Conservation (phyloP, 2,888 invertebrate genomes). For the Platynereis dumerilii region DNA sequence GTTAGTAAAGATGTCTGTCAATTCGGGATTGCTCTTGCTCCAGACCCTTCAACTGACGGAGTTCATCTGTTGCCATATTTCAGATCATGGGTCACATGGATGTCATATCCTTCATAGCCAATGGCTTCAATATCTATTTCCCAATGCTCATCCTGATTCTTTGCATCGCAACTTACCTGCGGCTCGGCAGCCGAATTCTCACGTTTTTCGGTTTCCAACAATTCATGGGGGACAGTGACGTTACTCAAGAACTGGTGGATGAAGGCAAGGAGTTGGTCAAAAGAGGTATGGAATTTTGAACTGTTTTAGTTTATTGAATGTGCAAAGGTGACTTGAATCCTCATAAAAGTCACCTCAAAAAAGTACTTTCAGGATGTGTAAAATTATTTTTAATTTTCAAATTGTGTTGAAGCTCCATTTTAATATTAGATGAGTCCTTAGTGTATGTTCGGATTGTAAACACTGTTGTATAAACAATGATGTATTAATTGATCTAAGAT, state of each 20-base stretch:
- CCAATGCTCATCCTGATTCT: slow-evolving; percentile 94
- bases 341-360: too few relatives aligned
- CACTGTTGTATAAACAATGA: too few relatives aligned
- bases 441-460: too few relatives aligned
- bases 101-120: slow-evolving; percentile 92
- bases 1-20: too few relatives aligned
- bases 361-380: too few relatives aligned
- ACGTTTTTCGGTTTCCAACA: slow-evolving; percentile 87
- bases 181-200: slow-evolving; percentile 87
- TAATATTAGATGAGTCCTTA: too few relatives aligned
- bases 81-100: slow-evolving; percentile 99
- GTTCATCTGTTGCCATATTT: too few relatives aligned
- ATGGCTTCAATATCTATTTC: slow-evolving; percentile 99
- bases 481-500: too few relatives aligned
- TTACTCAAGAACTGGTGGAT: slow-evolving; percentile 90
- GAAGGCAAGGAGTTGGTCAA: slow-evolving; percentile 92
- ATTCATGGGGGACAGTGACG: slow-evolving; percentile 91
- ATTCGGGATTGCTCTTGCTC: too few relatives aligned
- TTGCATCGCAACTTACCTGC: slow-evolving; percentile 92
- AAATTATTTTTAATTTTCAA: too few relatives aligned
- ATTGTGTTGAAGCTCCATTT: too few relatives aligned
- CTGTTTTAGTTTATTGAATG: slow-evolving; percentile 1
- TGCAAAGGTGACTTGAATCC: not conserved
- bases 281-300: slow-evolving; percentile 71
- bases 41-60: too few relatives aligned